phyloP scores from a whole-genome alignment of 2,888 invertebrate genomes.

The Andrena hattorfiana region DNA sequence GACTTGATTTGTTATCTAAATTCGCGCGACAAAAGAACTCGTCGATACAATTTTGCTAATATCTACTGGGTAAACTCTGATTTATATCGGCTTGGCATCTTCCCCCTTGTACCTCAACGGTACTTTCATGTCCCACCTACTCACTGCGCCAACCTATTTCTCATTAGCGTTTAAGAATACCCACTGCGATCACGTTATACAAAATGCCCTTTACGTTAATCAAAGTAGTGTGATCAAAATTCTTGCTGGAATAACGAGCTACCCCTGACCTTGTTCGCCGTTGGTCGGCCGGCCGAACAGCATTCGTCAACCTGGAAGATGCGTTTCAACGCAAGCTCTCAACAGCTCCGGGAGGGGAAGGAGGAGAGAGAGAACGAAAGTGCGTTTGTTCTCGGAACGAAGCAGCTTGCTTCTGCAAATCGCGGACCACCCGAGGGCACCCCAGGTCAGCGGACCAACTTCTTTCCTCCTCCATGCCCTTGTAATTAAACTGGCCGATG shows the following conservation, averaged over 20 bases:
- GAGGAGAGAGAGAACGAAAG: background rate
- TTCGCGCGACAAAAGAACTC: no score
- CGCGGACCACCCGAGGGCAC: constrained; percentile 78
- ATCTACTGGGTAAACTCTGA: no score
- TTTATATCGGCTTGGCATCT: no score
- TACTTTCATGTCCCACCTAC: background rate
- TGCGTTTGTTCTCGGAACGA: constrained; percentile 20
- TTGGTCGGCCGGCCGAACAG: background rate
- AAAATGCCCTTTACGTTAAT: no score
- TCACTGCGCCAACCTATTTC: background rate
- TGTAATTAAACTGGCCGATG: constrained; percentile 80
- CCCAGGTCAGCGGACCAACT: constrained; percentile 59
- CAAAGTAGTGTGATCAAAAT: background rate
- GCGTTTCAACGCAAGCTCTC: background rate
- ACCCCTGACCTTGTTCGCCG: background rate
- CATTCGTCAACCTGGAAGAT: constrained; percentile 6
- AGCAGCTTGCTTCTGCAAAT: constrained; percentile 34
- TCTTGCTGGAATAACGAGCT: no score
- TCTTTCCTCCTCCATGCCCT: constrained; percentile 64
- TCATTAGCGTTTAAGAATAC: no score
- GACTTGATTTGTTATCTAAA: no score
- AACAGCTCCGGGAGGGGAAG: background rate
- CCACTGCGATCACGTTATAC: no score
- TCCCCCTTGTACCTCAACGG: no score
- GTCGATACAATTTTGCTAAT: no score